phyloP scores from a whole-genome alignment of 2,113 vertebrate species.

The Mohoua ochrocephala region DNA sequence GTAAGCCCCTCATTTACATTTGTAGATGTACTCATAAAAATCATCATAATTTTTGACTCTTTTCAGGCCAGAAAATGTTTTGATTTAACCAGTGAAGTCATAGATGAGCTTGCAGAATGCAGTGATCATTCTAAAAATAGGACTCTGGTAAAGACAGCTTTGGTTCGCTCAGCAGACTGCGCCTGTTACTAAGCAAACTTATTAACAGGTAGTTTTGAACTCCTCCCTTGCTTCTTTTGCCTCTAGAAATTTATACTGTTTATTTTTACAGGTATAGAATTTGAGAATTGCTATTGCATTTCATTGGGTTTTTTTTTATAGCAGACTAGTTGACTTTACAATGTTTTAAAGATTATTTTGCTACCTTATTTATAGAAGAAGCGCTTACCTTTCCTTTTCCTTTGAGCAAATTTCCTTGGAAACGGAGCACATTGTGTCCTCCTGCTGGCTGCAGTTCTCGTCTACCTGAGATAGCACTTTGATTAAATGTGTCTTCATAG shows the following conservation, averaged over 20 bases:
- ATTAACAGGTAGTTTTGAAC: not conserved
- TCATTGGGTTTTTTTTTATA: not conserved
- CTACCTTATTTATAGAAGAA: not conserved
- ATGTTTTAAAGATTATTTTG: not conserved
- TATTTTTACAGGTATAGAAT: not conserved
- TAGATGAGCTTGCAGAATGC: not conserved
- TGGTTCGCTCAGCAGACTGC: not conserved
- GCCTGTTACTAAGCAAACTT: not conserved
- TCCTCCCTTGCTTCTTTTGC: not conserved
- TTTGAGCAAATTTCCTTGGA: constrained; percentile 37
- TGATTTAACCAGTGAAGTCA: not conserved
- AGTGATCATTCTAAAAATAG: constrained; percentile 25
- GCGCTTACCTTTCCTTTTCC: not conserved
- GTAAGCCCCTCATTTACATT: not conserved
- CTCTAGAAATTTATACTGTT: not conserved
- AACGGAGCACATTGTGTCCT: not conserved
- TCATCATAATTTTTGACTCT: not conserved
- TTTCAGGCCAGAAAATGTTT: not conserved
- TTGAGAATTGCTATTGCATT: not conserved
- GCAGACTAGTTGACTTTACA: not conserved
- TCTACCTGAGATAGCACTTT: not conserved
- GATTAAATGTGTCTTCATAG: not conserved
- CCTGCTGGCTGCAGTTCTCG: not conserved
- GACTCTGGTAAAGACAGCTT: not conserved
- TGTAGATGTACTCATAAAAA: not conserved